Conservation (phyloP, 1,140 invertebrate species). For the Scaptodrosophila lebanonensis region DNA sequence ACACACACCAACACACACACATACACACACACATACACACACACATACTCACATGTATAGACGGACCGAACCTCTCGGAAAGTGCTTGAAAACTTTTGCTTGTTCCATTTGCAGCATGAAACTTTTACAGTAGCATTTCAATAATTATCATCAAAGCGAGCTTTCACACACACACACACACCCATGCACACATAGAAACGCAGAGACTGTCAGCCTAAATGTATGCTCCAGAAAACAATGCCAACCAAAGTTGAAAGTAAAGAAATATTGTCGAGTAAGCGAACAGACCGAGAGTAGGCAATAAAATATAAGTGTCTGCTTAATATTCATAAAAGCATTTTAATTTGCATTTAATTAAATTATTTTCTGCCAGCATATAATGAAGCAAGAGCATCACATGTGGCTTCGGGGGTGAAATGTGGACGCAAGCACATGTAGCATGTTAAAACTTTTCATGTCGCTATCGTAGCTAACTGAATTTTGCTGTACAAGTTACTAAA, state of each 20-base stretch:
- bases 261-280: not conserved
- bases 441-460: no score
- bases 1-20: no score
- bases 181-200: no score
- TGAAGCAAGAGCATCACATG: not conserved
- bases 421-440: not conserved
- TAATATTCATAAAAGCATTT: constrained; percentile 69
- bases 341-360: constrained; percentile 66
- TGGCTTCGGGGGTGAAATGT: no score
- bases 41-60: no score
- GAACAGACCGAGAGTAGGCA: not conserved
- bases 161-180: no score
- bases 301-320: constrained; percentile 30
- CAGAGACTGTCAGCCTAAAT: constrained; percentile 4
- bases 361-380: constrained; percentile 9
- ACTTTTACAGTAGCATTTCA: constrained; percentile 1
- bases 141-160: constrained; percentile 17
- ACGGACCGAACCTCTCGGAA: not conserved
- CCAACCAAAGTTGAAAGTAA: not conserved
- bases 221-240: not conserved
- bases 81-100: not conserved
- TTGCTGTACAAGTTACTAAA: no score
- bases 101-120: constrained; percentile 6
- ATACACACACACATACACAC: no score
- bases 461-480: no score